Conservation (phyloP, 37 sponge, comb jelly and placozoan genomes). For the Mnemiopsis leidyi region DNA sequence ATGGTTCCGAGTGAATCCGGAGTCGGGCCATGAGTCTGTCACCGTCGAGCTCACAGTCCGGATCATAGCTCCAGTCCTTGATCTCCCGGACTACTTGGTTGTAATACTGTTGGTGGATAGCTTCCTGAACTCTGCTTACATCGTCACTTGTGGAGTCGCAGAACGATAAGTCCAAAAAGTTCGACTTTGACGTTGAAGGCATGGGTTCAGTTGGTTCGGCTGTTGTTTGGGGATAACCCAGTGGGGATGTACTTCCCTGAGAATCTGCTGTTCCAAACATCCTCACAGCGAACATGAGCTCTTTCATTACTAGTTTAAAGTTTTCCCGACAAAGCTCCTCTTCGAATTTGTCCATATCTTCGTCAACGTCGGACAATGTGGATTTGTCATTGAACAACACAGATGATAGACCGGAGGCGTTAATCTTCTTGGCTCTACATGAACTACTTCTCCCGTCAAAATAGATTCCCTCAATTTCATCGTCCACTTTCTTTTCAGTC, state of each 20-base stretch:
- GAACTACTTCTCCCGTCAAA: not conserved
- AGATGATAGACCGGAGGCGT: not conserved
- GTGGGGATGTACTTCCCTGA: not conserved
- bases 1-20: conserved; percentile 16
- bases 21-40: not conserved
- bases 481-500: not conserved
- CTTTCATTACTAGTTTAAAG: not conserved
- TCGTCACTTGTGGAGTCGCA: not conserved
- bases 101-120: conserved; percentile 50
- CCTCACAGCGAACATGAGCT: conserved; percentile 1
- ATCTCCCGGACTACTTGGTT: not conserved
- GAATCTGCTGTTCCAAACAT: not conserved
- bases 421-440: not conserved
- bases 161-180: not conserved
- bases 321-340: not conserved
- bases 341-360: not conserved
- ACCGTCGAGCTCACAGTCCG: conserved; percentile 51
- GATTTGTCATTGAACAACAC: not conserved
- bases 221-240: not conserved
- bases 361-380: not conserved
- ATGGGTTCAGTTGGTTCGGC: conserved; percentile 50
- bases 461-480: not conserved
- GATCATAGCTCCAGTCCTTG: conserved; percentile 30
- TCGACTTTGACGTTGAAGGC: not conserved
- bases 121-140: not conserved